Evolutionary conservation across 2,113 vertebrate species (phyloP).

Genomic region (Bos javanicus): DNA sequence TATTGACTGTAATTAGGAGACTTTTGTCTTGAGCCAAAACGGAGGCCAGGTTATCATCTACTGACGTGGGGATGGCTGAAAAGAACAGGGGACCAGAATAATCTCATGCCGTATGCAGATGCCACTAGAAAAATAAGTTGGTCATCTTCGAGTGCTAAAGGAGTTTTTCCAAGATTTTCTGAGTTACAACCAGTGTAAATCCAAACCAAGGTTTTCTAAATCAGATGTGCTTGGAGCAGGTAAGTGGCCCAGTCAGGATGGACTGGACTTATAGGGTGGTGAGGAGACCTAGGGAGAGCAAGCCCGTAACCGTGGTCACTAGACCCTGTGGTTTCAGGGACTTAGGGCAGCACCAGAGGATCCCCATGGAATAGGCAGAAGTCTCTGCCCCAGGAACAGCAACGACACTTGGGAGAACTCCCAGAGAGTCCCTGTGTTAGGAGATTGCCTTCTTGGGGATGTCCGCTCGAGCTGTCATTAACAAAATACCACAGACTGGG

Average conservation of each 20-base stretch:
- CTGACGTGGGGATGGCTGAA: neutral
- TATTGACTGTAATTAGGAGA: neutral
- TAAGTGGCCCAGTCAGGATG: neutral
- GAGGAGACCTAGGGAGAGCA: too few relatives aligned
- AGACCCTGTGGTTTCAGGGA: neutral
- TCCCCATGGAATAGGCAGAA: too few relatives aligned
- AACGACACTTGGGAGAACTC: neutral
- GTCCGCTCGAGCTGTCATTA: neutral
- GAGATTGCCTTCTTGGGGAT: neutral
- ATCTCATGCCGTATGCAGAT: neutral
- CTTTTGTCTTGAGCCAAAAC: neutral
- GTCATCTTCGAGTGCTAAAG: neutral
- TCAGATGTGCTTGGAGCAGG: neutral
- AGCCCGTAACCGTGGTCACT: accelerated
- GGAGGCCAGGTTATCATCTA: neutral
- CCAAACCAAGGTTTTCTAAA: neutral
- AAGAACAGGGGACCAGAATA: neutral
- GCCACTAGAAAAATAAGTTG: neutral
- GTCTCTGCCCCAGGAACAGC: neutral
- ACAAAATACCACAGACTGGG: neutral
- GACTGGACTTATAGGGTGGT: neutral
- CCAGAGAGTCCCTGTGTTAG: neutral
- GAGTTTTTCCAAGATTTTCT: neutral
- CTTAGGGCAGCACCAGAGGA: neutral
- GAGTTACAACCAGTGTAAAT: neutral